phyloP scores from a whole-genome alignment of 2,113 vertebrate species.

The Paratilapia polleni region DNA sequence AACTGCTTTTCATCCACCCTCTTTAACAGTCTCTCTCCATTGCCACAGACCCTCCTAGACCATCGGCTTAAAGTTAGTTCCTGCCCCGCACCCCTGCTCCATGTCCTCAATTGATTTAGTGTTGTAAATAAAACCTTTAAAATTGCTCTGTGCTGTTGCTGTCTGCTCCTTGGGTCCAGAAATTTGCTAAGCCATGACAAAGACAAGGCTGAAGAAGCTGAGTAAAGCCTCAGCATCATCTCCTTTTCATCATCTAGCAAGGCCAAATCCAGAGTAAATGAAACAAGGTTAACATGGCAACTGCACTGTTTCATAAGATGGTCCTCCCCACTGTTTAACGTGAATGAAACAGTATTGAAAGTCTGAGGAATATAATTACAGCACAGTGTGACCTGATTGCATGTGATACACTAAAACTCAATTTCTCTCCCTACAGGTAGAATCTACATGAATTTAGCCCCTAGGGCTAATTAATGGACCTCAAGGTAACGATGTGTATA shows the following conservation, averaged over 20 bases:
- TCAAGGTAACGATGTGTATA: not conserved
- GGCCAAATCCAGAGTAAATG: not conserved
- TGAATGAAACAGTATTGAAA: not conserved
- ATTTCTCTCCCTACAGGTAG: not conserved
- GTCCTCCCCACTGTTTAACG: not conserved
- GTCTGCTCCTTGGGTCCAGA: too few relatives aligned
- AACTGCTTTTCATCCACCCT: too few relatives aligned
- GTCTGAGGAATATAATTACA: not conserved
- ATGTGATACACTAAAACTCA: not conserved
- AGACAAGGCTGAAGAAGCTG: not conserved
- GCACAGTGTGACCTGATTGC: fast-evolving
- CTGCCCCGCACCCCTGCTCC: too few relatives aligned
- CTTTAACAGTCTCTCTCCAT: too few relatives aligned
- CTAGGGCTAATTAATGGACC: not conserved
- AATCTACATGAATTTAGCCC: not conserved
- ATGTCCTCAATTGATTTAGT: too few relatives aligned
- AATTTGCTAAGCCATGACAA: too few relatives aligned
- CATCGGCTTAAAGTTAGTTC: too few relatives aligned
- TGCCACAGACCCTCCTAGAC: too few relatives aligned
- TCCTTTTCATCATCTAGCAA: too few relatives aligned
- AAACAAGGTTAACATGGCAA: not conserved
- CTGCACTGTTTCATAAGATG: not conserved
- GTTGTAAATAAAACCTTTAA: too few relatives aligned
- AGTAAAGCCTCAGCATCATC: not conserved
- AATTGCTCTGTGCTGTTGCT: too few relatives aligned